Evolutionary conservation across 1,140 invertebrate species (phyloP).

Genomic region (Matsumurasca onukii): DNA sequence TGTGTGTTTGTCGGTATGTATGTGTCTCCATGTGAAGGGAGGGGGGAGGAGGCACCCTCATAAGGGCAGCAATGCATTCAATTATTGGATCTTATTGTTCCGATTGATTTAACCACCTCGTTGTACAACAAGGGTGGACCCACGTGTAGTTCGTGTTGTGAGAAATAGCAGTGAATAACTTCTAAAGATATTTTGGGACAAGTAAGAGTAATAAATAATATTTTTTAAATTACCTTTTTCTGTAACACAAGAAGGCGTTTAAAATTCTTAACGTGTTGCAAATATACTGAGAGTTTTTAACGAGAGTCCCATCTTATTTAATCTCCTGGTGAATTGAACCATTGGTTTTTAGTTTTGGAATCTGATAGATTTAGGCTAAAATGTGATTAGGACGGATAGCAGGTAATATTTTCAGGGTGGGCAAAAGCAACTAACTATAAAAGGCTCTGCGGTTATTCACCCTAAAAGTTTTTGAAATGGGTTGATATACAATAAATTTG

Average conservation of each 20-base stretch:
- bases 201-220: neutral
- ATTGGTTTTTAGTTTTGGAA: too few relatives aligned
- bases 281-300: too few relatives aligned
- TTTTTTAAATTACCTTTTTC: neutral
- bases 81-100: conserved; percentile 22
- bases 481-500: too few relatives aligned
- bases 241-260: neutral
- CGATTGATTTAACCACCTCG: conserved; percentile 14
- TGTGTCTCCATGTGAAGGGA: neutral
- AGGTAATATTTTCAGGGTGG: too few relatives aligned
- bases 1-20: neutral
- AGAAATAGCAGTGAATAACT: neutral
- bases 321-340: too few relatives aligned
- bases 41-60: neutral
- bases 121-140: neutral
- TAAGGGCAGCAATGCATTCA: conserved; percentile 17
- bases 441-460: too few relatives aligned
- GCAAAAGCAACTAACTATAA: too few relatives aligned
- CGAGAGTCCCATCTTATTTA: too few relatives aligned
- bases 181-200: neutral
- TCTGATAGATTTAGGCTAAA: too few relatives aligned
- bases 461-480: too few relatives aligned
- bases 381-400: too few relatives aligned
- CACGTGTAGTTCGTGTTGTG: neutral
- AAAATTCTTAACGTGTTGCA: too few relatives aligned